Base-by-base conservation (phyloP, 2,113 vertebrate species). In the Tringa solitaria region DNA sequence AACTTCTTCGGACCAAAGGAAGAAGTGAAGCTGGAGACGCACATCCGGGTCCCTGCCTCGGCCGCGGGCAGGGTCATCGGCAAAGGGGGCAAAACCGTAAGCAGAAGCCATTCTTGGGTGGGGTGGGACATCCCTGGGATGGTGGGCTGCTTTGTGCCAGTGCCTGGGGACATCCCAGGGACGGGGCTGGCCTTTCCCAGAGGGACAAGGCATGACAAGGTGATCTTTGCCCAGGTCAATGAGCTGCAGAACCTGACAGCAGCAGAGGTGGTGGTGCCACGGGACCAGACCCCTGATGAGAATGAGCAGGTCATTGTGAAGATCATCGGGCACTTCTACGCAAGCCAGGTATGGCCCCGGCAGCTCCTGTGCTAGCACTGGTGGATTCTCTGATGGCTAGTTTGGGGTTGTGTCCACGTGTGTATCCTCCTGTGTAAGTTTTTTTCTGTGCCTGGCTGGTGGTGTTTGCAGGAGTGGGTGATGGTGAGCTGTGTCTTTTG, bases 291-390 rank as follows among this genome's bases (percentile, higher is more conserved):
- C 5, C 99, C 99, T 0, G 99, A 99, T 30, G 99, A 99, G 96
- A 99, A 99, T 0, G 99, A 99, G 95, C 99, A 99, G 96, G 99
- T 99, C 96, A 98, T 99, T 3, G 99, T 99, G 77, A 99, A 99
- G 98, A 99, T 99, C 98, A 99, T 99, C 1, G 99, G 99, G 95
- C 99, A 99, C 96, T 99, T 99, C 98, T 99, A 99, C 12, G 99
- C 99, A 96, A 99, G 99, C 97, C 99, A 99, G 99, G 99, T 99
- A 97, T 0, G 4, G 22, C 8, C 56, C 32, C 1, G 1, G 74
- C 9, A 19, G 51, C 57, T 60, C 11, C 63, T 2, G 5, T 0
- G 0, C 14, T 2, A 1, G 17, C 6, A 2, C 15, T 16, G 1
- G 12, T 30, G 37, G 68, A 2, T 57, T 63, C 68, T 57, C 68